Evolutionary conservation across 2,888 invertebrate species (phyloP), one percentile per base, ranked within the genome.

Genomic region (Himalopsyche anomala): DNA sequence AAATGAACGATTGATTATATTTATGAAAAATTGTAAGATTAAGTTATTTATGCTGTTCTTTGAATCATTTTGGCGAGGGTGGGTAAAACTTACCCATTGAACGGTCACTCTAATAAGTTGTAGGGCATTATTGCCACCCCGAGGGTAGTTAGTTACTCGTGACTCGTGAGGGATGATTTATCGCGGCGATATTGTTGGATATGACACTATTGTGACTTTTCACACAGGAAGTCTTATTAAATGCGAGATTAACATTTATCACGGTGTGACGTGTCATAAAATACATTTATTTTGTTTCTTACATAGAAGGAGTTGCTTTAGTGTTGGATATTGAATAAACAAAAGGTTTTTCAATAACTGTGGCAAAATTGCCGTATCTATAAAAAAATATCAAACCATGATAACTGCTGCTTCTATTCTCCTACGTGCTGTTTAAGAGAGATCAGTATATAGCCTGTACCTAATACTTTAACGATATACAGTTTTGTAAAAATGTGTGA

Each of bases 21-120:
- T 4, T 15, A 51, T 2, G 15, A 51, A 51, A 51, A 51, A 3
- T 8, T 3, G 12, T 51, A 15, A 3, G 51, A 15, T 15, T 12
- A 15, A 51, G 51, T 51, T 51, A 51, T 51, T 51, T 51, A 51
- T 51, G 51, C 51, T 28, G 42, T 82, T 19, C 62, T 28, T 28
- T 62, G 62, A 62, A 62, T 62, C 62, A 62, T 19, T 11, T n/a
- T 19, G 8, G 11, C 11, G 42, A 40, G 36, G 28, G 36, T 40
- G 51, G 38, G 81, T 51, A 40, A 85, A 85, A 85, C 83, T 84
- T 86, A 17, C 42, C 36, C 86, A 83, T 84, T 54, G 51, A 81
- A 55, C 84, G 86, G 86, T 86, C 86, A 86, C 81, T 86, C 86
- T 86, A 86, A 86, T 86, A 86, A 86, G 74, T 36, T 36, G 74